Evolutionary conservation across 2,113 vertebrate species (phyloP).

Genomic region (Saiga tatarica): DNA sequence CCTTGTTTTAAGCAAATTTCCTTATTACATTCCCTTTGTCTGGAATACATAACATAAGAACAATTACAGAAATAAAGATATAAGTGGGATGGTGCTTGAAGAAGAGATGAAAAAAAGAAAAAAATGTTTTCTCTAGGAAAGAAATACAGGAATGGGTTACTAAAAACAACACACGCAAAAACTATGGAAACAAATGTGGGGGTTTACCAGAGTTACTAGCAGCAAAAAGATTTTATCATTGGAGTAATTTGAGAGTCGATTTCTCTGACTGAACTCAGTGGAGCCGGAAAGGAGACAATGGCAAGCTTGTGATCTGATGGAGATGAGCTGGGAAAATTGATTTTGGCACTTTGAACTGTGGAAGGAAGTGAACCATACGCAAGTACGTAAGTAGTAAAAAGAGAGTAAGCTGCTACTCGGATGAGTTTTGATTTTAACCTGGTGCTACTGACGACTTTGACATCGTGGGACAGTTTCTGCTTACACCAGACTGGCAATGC

Average conservation of each 20-base stretch:
- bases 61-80: neutral
- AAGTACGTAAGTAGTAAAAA: conserved; percentile 40
- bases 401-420: conserved; percentile 13
- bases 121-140: neutral
- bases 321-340: conserved; percentile 67
- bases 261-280: conserved; percentile 46
- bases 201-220: conserved; percentile 37
- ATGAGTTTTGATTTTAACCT: conserved; percentile 19
- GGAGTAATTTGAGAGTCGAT: conserved; percentile 59
- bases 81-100: neutral
- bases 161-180: conserved; percentile 35
- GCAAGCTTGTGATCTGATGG: conserved; percentile 42
- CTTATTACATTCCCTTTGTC: neutral
- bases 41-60: neutral
- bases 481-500: neutral
- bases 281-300: conserved; percentile 54
- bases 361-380: conserved; percentile 38
- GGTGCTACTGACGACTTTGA: conserved; percentile 8
- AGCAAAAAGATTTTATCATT: conserved; percentile 56
- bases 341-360: conserved; percentile 41
- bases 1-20: neutral
- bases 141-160: neutral
- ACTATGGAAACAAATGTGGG: conserved; percentile 32
- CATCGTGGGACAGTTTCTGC: neutral
- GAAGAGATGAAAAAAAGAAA: conserved; percentile 17